A percentile compares a stretch with the other conserved stretches of the same genome.
Evolutionary conservation across 2,888 invertebrate species (phyloP).

Genomic region (Boloria euphrosyne): DNA sequence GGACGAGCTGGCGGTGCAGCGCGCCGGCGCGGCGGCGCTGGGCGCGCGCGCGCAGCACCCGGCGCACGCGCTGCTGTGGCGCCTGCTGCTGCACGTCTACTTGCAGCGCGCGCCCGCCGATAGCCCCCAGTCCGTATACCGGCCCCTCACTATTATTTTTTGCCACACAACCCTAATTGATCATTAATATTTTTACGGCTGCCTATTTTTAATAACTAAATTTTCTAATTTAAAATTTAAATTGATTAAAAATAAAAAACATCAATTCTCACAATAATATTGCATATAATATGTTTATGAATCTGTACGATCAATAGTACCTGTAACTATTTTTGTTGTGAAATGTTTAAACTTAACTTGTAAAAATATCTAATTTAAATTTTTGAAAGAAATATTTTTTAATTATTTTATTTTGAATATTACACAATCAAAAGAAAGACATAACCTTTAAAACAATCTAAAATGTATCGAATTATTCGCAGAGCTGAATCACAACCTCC

Average conservation of each 20-base stretch:
- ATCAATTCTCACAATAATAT: no score
- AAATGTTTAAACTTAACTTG: no score
- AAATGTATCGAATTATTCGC: constrained; percentile 3
- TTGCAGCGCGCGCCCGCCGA: constrained; percentile 57
- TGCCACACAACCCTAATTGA: no score
- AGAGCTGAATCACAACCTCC: constrained; percentile 55
- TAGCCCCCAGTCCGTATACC: constrained; percentile 48
- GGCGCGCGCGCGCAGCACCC: constrained; percentile 58
- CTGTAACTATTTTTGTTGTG: background rate
- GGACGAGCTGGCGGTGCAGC: constrained; percentile 65
- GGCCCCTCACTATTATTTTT: no score
- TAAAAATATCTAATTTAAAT: no score
- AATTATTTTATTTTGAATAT: no score
- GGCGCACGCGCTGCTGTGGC: constrained; percentile 64
- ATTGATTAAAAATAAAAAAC: no score
- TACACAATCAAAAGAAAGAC: background rate
- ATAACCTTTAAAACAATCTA: background rate
- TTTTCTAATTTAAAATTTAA: no score
- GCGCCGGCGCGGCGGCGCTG: constrained; percentile 53
- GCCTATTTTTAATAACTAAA: no score
- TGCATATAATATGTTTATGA: no score
- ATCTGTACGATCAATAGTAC: background rate
- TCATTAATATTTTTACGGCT: no score
- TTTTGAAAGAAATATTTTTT: no score
- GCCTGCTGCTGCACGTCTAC: constrained; percentile 66